phyloP scores from a whole-genome alignment of 2,888 invertebrate species.

The Abrostola triplasia region DNA sequence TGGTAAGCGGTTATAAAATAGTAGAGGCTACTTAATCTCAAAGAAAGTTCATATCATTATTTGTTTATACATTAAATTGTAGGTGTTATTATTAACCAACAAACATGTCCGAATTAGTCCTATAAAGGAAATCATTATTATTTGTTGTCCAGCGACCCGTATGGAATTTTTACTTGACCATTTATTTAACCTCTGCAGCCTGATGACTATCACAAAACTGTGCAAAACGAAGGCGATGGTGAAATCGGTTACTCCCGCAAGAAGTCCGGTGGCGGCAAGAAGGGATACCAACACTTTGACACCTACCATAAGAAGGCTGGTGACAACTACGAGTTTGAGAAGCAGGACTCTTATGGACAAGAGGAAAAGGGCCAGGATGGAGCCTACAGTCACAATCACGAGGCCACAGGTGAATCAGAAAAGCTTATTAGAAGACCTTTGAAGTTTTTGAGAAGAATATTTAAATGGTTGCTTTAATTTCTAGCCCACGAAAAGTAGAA shows the following conservation, averaged over 20 bases:
- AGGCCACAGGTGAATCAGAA: constrained; percentile 75
- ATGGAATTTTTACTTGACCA: neutral
- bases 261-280: constrained; percentile 90
- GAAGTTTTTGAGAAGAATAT: constrained; percentile 68
- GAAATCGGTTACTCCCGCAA: constrained; percentile 91
- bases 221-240: constrained; percentile 89
- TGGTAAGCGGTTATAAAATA: too few relatives aligned
- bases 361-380: constrained; percentile 84
- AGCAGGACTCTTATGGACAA: constrained; percentile 90
- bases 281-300: constrained; percentile 92
- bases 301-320: constrained; percentile 92
- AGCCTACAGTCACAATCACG: constrained; percentile 78
- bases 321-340: constrained; percentile 92
- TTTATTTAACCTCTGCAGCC: constrained; percentile 61
- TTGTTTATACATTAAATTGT: too few relatives aligned
- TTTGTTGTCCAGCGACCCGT: too few relatives aligned
- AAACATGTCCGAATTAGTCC: too few relatives aligned
- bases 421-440: constrained; percentile 68
- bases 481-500: neutral
- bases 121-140: too few relatives aligned
- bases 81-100: too few relatives aligned
- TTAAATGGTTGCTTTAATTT: constrained; percentile 68
- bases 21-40: too few relatives aligned
- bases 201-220: constrained; percentile 87
- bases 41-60: too few relatives aligned